A percentile compares a stretch with the other conserved stretches of the same genome.
These are phyloP conservation scores for Sinonovacula constricta DNA, from an alignment of 1,140 invertebrate genomes.

Conservation along the genomic window DNA sequence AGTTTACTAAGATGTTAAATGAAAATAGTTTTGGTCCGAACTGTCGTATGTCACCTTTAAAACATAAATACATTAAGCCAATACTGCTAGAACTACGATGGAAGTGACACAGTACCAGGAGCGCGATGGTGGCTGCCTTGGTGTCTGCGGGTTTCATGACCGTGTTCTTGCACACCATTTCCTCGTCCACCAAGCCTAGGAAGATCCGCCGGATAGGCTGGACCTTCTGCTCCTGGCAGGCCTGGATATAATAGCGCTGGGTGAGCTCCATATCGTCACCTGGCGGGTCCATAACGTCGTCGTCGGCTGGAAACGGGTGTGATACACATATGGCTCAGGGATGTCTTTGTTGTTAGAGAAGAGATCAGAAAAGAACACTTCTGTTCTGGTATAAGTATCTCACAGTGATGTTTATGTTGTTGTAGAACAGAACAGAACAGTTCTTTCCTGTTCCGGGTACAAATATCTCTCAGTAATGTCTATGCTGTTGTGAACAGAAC, in stretches of 20 bases:
- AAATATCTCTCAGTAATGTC: not conserved
- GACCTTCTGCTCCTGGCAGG: conserved; percentile 21
- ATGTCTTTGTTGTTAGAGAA: not conserved
- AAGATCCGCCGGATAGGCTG: not conserved
- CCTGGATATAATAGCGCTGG: conserved; percentile 23
- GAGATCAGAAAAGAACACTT: not conserved
- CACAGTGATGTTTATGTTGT: not conserved
- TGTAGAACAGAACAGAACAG: not conserved
- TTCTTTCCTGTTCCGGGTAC: no score
- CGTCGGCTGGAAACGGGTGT: conserved; percentile 5
- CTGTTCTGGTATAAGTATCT: not conserved
- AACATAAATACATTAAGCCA: no score
- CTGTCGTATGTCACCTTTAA: no score
- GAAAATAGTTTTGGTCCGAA: no score
- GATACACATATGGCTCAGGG: not conserved
- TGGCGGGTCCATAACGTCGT: conserved; percentile 7
- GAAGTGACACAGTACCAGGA: no score
- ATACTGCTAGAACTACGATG: no score
- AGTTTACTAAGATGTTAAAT: no score
- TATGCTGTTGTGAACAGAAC: not conserved
- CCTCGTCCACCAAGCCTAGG: conserved; percentile 19
- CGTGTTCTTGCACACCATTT: not conserved
- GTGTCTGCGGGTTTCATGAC: conserved; percentile 1
- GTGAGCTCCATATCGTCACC: conserved; percentile 20
- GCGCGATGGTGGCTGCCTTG: conserved; percentile 25